These are phyloP conservation scores for Belonocnema kinseyi DNA, from an alignment of 1,140 invertebrate species.

Conservation along the genomic window DNA sequence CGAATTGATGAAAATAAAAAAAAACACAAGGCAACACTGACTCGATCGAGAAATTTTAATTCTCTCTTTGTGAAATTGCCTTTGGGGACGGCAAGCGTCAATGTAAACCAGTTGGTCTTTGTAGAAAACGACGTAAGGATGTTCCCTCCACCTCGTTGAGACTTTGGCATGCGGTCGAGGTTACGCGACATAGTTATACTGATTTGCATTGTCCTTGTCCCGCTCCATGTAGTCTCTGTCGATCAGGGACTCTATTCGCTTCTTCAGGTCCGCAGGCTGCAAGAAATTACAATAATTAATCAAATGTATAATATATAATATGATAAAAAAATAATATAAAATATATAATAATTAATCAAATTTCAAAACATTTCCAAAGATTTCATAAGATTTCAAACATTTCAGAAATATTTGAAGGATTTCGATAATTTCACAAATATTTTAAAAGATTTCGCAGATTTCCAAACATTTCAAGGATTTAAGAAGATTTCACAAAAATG, in stretches of 20 bases:
- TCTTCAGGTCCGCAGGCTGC: constrained; percentile 96
- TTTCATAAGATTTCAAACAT: too few relatives aligned
- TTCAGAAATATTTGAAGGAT: too few relatives aligned
- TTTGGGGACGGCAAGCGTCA: background rate
- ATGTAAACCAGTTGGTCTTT: constrained; percentile 4
- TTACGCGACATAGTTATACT: constrained; percentile 99
- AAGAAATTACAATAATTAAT: constrained; percentile 67
- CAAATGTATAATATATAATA: too few relatives aligned
- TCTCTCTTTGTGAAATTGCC: constrained; percentile 40
- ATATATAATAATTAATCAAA: too few relatives aligned
- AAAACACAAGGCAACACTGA: constrained; percentile 9
- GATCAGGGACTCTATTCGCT: constrained; percentile 98
- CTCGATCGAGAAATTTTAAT: constrained; percentile 32
- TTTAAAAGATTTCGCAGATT: too few relatives aligned
- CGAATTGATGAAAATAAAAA: too few relatives aligned
- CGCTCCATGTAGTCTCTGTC: constrained; percentile 99
- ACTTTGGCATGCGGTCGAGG: constrained; percentile 71
- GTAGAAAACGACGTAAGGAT: constrained; percentile 34
- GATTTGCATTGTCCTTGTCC: constrained; percentile 98
- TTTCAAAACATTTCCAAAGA: too few relatives aligned
- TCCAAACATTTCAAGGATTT: too few relatives aligned
- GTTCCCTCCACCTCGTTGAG: constrained; percentile 53
- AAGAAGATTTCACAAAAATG: too few relatives aligned
- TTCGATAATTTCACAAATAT: too few relatives aligned
- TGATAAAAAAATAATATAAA: too few relatives aligned